Evolutionary conservation across 1,140 invertebrate genomes (phyloP).

Genomic region (Pinna nobilis): DNA sequence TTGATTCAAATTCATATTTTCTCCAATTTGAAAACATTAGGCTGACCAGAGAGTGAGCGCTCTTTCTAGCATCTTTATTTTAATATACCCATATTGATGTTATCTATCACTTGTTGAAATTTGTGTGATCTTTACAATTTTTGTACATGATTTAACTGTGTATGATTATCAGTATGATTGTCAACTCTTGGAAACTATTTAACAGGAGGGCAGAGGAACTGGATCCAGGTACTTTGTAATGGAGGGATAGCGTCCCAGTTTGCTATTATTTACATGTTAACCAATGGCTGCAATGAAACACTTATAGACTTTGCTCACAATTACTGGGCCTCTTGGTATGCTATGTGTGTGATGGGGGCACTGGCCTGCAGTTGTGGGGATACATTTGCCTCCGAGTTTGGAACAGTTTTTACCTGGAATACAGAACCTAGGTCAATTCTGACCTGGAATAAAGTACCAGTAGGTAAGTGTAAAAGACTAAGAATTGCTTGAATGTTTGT

Average conservation of each 20-base stretch:
- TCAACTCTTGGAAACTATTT: background rate
- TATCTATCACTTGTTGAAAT: too few relatives aligned
- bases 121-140: too few relatives aligned
- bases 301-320: conserved; percentile 86
- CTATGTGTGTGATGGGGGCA: conserved; percentile 85
- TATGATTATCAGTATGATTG: background rate
- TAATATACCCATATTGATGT: too few relatives aligned
- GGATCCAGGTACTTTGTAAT: conserved; percentile 94
- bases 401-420: conserved; percentile 81
- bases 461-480: conserved; percentile 75
- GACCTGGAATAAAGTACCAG: conserved; percentile 83
- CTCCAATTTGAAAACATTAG: too few relatives aligned
- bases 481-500: background rate
- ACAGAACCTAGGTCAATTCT: conserved; percentile 87
- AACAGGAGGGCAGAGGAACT: conserved; percentile 88
- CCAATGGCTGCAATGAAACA: conserved; percentile 84
- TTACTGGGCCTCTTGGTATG: conserved; percentile 87
- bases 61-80: too few relatives aligned
- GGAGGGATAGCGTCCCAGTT: conserved; percentile 88
- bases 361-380: conserved; percentile 91
- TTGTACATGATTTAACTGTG: background rate
- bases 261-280: conserved; percentile 86
- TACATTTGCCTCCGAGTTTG: conserved; percentile 94
- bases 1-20: too few relatives aligned
- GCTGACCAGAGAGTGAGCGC: too few relatives aligned